Conservation (phyloP, 2,797 vertebrate species). For the Phoebastria nigripes region DNA sequence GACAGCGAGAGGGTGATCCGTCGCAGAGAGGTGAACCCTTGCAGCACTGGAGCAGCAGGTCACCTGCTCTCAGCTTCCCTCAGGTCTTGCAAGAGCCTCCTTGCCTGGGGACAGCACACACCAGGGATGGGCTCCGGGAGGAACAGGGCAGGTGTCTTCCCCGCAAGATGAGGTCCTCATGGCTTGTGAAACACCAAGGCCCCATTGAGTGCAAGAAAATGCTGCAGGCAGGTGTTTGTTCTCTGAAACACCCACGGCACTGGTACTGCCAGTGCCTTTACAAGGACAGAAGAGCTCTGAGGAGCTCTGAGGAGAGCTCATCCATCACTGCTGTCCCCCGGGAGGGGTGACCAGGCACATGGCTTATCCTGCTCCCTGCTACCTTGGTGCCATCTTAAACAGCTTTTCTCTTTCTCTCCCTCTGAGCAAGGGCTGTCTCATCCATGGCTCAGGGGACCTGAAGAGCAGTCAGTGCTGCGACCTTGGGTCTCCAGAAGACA, state of each 20-base stretch:
- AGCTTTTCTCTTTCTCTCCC: background rate
- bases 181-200: background rate
- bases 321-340: background rate
- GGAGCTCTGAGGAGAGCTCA: background rate
- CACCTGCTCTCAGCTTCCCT: background rate
- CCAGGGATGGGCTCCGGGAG: background rate
- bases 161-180: accelerated
- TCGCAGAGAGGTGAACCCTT: background rate
- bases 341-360: background rate
- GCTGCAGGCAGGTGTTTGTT: background rate
- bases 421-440: background rate
- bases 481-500: background rate
- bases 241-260: background rate
- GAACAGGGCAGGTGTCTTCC: background rate
- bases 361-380: background rate
- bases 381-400: background rate
- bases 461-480: background rate
- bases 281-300: background rate
- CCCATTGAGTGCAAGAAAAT: background rate
- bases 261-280: background rate
- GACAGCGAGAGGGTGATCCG: background rate
- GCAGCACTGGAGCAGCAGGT: background rate
- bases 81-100: background rate
- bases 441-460: background rate
- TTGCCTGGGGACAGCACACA: background rate